These are phyloP conservation scores for Lepidurus arcticus DNA, from an alignment of 1,140 invertebrate genomes.

Conservation along the genomic window DNA sequence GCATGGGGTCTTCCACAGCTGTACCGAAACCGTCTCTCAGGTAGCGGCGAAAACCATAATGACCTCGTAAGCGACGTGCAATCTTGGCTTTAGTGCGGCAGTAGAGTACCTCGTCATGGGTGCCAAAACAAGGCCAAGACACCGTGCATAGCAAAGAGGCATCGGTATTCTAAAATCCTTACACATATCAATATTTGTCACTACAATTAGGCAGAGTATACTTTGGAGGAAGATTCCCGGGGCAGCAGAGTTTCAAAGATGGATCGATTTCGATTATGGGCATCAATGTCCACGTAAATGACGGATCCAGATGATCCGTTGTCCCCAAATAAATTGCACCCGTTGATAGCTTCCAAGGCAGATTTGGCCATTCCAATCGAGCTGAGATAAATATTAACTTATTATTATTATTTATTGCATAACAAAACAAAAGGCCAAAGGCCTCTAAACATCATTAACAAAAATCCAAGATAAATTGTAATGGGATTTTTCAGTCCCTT, in stretches of 20 bases:
- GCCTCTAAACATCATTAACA: no score
- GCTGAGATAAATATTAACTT: slow-evolving; percentile 42
- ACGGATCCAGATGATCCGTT: slow-evolving; percentile 97
- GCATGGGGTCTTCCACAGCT: slow-evolving; percentile 71
- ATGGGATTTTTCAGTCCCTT: no score
- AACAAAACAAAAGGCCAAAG: no score
- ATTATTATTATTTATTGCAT: no score
- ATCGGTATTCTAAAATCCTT: slow-evolving; percentile 62
- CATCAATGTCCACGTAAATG: slow-evolving; percentile 98
- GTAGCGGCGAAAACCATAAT: slow-evolving; percentile 90
- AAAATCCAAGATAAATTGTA: no score
- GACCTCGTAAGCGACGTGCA: slow-evolving; percentile 73
- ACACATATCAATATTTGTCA: not conserved
- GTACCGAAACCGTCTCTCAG: slow-evolving; percentile 92
- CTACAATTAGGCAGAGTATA: slow-evolving; percentile 44
- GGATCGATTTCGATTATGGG: slow-evolving; percentile 96
- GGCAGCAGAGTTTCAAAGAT: slow-evolving; percentile 98
- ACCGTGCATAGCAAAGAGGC: slow-evolving; percentile 82
- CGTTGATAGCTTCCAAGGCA: slow-evolving; percentile 96
- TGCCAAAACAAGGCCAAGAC: slow-evolving; percentile 96
- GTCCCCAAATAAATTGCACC: slow-evolving; percentile 96
- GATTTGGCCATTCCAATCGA: slow-evolving; percentile 92
- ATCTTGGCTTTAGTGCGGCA: slow-evolving; percentile 83
- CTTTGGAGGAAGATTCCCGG: slow-evolving; percentile 96
- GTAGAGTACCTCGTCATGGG: slow-evolving; percentile 85